Conservation (phyloP, 2,888 invertebrate species). For the Himalopsyche anomala region DNA sequence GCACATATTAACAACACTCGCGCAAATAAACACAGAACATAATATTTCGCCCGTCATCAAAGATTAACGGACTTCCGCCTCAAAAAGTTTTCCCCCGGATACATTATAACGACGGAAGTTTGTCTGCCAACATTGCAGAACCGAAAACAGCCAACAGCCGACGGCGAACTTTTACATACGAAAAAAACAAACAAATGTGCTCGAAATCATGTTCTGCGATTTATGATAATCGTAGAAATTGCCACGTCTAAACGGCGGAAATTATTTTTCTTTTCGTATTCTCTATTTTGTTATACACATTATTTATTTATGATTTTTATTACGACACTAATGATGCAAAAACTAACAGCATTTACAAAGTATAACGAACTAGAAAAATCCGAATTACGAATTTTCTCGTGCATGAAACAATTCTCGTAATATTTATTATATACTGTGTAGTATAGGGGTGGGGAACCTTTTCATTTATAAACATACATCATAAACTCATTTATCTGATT, state of each 20-base stretch:
- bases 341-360: neutral
- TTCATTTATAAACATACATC: no score
- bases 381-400: no score
- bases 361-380: neutral
- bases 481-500: no score
- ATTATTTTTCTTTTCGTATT: neutral
- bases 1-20: slow-evolving; percentile 39
- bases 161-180: neutral
- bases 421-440: no score
- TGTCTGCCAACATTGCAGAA: slow-evolving; percentile 4
- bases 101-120: slow-evolving; percentile 42
- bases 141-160: neutral
- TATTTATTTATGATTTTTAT: no score
- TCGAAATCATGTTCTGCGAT: neutral
- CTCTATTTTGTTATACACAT: neutral
- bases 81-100: slow-evolving; percentile 43
- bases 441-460: no score
- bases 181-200: neutral
- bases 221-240: neutral
- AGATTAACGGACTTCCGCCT: slow-evolving; percentile 45
- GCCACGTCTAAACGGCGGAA: neutral
- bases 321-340: neutral
- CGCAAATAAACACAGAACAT: slow-evolving; percentile 10
- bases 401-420: no score
- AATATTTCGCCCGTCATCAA: slow-evolving; percentile 37